A percentile compares a stretch with the other conserved stretches of the same genome.
phyloP scores from a whole-genome alignment of 2,113 vertebrate species.

The Bostrychus sinensis region DNA sequence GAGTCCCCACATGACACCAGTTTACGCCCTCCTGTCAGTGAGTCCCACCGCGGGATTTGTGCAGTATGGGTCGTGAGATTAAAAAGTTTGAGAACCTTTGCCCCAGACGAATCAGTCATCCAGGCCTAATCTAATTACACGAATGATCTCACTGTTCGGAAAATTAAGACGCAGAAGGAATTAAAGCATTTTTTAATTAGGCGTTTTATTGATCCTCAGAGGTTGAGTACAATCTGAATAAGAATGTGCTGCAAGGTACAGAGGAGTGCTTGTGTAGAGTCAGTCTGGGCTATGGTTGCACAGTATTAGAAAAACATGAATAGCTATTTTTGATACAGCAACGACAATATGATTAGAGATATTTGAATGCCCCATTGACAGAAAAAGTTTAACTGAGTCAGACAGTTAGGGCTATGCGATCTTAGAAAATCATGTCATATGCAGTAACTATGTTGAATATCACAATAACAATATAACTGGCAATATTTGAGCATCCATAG shows the following conservation, averaged over 20 bases:
- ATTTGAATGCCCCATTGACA: too few species aligned
- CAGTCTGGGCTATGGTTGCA: too few species aligned
- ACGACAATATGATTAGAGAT: background rate
- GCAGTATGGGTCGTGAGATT: conserved; percentile 61
- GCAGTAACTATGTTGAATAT: too few species aligned
- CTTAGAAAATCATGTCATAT: too few species aligned
- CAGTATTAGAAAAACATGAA: too few species aligned
- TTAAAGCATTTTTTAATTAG: conserved; percentile 6
- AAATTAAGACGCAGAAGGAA: conserved; percentile 10
- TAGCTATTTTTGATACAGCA: conserved; percentile 4
- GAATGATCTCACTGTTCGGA: conserved; percentile 48
- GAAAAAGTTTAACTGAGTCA: too few species aligned
- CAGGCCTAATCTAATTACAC: conserved; percentile 64
- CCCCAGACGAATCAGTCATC: conserved; percentile 62
- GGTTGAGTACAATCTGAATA: background rate
- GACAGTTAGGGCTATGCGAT: too few species aligned
- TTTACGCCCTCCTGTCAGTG: conserved; percentile 28
- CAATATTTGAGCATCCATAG: too few species aligned
- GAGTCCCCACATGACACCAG: conserved; percentile 34
- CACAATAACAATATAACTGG: too few species aligned
- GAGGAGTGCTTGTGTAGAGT: conserved; percentile 1
- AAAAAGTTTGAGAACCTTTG: conserved; percentile 68
- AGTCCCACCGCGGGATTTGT: conserved; percentile 41
- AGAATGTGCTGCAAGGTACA: background rate
- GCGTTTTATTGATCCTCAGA: background rate